A percentile compares a stretch with the other conserved stretches of the same genome.
phyloP scores from a whole-genome alignment of 2,888 invertebrate genomes.

The Lithophane socia region DNA sequence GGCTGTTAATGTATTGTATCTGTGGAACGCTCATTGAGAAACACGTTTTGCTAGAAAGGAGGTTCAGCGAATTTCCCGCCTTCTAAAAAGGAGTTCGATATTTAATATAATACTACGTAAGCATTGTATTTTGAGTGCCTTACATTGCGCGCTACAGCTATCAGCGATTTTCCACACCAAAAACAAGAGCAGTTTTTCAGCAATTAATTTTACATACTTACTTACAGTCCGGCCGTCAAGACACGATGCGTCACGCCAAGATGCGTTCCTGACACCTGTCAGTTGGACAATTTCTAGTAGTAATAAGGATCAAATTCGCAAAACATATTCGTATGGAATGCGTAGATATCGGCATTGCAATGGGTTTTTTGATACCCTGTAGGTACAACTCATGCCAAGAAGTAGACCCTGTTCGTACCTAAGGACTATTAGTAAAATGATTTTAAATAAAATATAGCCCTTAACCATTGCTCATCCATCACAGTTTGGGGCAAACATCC shows the following conservation, averaged over 20 bases:
- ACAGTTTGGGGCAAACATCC: constrained; percentile 38
- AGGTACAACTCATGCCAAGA: not conserved
- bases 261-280: too few relatives aligned
- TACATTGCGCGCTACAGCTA: not conserved
- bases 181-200: not conserved
- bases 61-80: not conserved
- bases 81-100: not conserved
- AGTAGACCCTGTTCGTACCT: not conserved
- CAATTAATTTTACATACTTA: not conserved
- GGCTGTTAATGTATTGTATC: constrained; percentile 11
- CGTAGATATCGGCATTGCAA: not conserved
- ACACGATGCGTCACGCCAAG: too few relatives aligned
- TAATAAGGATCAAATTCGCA: too few relatives aligned
- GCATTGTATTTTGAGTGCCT: not conserved
- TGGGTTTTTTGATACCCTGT: not conserved
- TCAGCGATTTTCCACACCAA: not conserved
- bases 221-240: not conserved
- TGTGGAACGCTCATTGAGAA: not conserved
- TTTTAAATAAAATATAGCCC: constrained; percentile 19
- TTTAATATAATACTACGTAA: too few relatives aligned
- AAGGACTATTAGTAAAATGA: not conserved
- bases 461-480: constrained; percentile 55
- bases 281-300: too few relatives aligned
- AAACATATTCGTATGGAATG: too few relatives aligned
- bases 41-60: not conserved